Conservation (phyloP, 2,113 vertebrate species). For the Orcinus orca region DNA sequence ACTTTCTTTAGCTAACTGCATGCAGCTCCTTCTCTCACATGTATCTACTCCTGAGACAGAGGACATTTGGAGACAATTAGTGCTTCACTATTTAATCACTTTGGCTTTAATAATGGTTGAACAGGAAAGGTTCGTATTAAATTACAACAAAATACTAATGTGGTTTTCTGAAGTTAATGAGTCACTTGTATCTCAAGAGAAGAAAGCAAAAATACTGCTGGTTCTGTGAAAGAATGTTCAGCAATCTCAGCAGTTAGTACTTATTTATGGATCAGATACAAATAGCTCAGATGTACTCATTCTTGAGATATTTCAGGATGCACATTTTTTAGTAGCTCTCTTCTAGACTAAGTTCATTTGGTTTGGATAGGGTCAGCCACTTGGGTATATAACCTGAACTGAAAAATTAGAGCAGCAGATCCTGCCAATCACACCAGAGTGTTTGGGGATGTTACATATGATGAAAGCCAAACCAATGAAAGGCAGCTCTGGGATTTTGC, state of each 20-base stretch:
- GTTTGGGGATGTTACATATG: not conserved
- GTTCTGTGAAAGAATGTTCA: not conserved
- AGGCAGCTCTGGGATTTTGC: not conserved
- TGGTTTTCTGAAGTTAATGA: slow-evolving; percentile 54
- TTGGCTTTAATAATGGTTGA: slow-evolving; percentile 23
- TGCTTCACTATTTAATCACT: not conserved
- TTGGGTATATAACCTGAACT: not conserved
- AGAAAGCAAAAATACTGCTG: slow-evolving; percentile 26
- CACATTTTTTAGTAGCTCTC: not conserved
- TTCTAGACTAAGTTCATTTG: not conserved
- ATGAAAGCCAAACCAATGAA: not conserved
- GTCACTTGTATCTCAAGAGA: not conserved
- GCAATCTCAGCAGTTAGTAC: not conserved
- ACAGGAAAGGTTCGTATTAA: slow-evolving; percentile 42
- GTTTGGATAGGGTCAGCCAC: not conserved
- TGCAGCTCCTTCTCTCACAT: not conserved
- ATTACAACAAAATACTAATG: slow-evolving; percentile 35
- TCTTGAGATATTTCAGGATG: not conserved
- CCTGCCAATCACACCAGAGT: not conserved
- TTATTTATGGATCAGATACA: slow-evolving; percentile 26
- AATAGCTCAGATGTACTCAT: not conserved
- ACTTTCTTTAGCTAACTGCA: not conserved
- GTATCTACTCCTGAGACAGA: not conserved
- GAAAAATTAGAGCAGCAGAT: not conserved
- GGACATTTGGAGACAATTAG: not conserved